These are phyloP conservation scores for Tanaodytes sp. DNA, from an alignment of 2,888 invertebrate species.

Conservation along the genomic window DNA sequence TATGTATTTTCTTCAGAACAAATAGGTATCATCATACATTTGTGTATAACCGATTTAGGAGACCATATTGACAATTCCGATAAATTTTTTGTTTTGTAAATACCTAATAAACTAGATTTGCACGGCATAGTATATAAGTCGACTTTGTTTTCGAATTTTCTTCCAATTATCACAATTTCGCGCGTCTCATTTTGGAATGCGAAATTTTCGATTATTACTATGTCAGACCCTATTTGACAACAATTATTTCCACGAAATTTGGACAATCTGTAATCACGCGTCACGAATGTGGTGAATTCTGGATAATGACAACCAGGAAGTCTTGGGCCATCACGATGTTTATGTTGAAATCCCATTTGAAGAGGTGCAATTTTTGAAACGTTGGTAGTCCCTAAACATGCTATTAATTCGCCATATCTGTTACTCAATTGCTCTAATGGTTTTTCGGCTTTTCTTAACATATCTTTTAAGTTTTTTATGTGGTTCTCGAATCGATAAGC, in stretches of 20 bases:
- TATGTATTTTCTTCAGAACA: neutral
- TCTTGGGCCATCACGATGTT: neutral
- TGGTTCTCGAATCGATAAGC: too few species aligned
- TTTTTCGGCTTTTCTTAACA: neutral
- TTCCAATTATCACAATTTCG: slow-evolving; percentile 14
- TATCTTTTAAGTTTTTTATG: too few species aligned
- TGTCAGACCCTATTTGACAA: neutral
- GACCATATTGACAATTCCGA: neutral
- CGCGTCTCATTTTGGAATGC: neutral
- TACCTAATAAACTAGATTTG: neutral
- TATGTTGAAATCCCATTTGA: neutral
- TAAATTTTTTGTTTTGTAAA: neutral
- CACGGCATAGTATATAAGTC: slow-evolving; percentile 13
- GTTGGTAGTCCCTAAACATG: too few species aligned
- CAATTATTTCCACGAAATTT: slow-evolving; percentile 2
- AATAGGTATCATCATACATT: slow-evolving; percentile 5
- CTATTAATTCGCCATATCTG: too few species aligned
- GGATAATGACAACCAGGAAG: slow-evolving; percentile 4
- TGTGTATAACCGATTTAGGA: neutral
- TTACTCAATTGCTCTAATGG: neutral
- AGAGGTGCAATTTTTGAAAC: too few species aligned
- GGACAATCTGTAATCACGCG: neutral
- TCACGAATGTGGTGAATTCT: slow-evolving; percentile 2
- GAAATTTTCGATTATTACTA: slow-evolving; percentile 19
- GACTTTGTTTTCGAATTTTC: neutral